Base-by-base conservation (phyloP, 2,797 vertebrate species). In the Hoplostethus mediterraneus region DNA sequence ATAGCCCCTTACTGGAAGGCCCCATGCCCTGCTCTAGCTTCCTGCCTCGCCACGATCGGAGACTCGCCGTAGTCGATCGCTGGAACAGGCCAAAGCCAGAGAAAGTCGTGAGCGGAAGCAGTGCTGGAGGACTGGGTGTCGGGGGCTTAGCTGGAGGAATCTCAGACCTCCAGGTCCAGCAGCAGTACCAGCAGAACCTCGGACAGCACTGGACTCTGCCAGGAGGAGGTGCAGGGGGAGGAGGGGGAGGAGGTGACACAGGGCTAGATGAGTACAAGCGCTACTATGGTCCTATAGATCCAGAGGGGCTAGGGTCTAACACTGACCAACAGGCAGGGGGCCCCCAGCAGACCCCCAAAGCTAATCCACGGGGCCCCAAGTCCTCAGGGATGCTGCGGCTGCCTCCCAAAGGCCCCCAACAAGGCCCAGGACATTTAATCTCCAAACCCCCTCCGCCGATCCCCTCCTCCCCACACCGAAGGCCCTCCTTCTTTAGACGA, bases 251-350 rank as follows among this genome's bases (percentile, higher is more conserved):
- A 1, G 89, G 79, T 21, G 94, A 94, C 57, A 80, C 84, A 9
- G 86, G 94, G 45, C 89, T 96, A 4, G 96, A 98, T 86, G 96
- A 97, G 84, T 97, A 97, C 88, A 97, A 97, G 85, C 95, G 96
- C 58, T 97, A 97, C 85, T 98, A 98, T 66, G 96, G 97, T 60
- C 97, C 97, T 14, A 98, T 97, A 71, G 97, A 98, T 83, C 96
- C 97, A 1, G 96, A 97, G 85, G 96, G 96, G 40, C 82, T 97
- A 4, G 93, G 90, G 13, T 86, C 92, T 28, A 93, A 85, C 77
- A 85, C 85, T 1, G 94, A 95, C 6, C 89, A 92, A 64, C 94
- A 94, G 55, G 72, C 76, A 49, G 78, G 73, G 33, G 90, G 81
- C 10, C 55, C 84, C 47, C 95, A 94, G 71, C 94, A 94, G 82